Evolutionary conservation across 1,140 invertebrate genomes (phyloP), one percentile per base, ranked within the genome.

Genomic region (Halictus rubicundus): DNA sequence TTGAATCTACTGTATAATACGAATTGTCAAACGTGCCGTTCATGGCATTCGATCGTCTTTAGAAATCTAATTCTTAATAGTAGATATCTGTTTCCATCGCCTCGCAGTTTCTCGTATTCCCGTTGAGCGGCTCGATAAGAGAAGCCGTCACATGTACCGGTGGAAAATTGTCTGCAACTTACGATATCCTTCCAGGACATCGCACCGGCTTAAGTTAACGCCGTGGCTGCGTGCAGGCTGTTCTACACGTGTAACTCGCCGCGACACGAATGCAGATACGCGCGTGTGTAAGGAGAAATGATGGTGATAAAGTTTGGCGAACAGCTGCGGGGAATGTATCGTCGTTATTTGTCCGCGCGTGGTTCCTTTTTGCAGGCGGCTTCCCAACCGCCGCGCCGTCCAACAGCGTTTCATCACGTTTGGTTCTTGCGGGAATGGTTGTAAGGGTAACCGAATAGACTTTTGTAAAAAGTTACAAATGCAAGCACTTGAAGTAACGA

Each of bases 241-340:
- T 54, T 32, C 21, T 37, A 74, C 61, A 65, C 60, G 71, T 74
- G 42, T 49, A 65, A 54, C 54, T 60, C 21, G 49, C 21, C n/a
- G 10, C 54, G 54, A 25, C n/a, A 23, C 37, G 19, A 42, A 6
- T 10, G 59, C 39, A 5, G 57, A 32, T n/a, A 72, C 16, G 68
- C 49, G 8, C 52, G 19, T 54, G 64, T 37, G 39, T 49, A 27
- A 63, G 68, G 57, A 52, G 69, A 72, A 70, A 65, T 37, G 79
- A 77, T 59, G 75, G 64, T 60, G 78, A 69, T 80, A 80, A 89
- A 89, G 87, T 89, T 89, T 79, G 82, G 78, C 63, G 78, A 89
- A 88, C 86, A 89, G 86, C 88, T 90, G 88, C 74, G 74, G 78
- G 66, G 71, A 88, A 91, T 89, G 88, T 89, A 90, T 91, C 85